Percentiles rank a stretch among this genome's conserved stretches.
These are phyloP conservation scores for Enteromius argenteus DNA, from an alignment of 2,797 vertebrate genomes.

Conservation along the genomic window DNA sequence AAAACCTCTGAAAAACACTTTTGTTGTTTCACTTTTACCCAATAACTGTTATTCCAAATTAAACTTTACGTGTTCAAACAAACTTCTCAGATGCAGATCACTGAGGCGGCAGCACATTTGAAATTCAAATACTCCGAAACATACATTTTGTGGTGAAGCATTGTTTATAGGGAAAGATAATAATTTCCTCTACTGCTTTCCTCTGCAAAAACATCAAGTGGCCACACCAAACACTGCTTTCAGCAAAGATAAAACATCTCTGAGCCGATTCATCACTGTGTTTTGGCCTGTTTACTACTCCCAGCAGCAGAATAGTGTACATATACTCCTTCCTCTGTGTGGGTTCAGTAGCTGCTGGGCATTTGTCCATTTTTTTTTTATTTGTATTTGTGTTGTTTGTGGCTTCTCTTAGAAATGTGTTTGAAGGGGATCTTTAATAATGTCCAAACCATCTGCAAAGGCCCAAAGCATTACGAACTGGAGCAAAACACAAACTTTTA, in stretches of 20 bases:
- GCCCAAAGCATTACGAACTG: neutral
- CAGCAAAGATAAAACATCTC: slow-evolving; percentile 14
- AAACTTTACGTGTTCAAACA: neutral
- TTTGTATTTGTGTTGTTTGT: slow-evolving; percentile 32
- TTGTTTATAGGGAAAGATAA: neutral
- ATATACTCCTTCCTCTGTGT: neutral
- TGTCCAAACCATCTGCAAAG: slow-evolving; percentile 31
- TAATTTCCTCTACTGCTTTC: neutral
- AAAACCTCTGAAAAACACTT: neutral
- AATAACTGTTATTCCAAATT: neutral
- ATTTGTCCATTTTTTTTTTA: slow-evolving; percentile 14
- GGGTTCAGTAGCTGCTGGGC: slow-evolving; percentile 36
- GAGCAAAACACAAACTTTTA: slow-evolving; percentile 20
- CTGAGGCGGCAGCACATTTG: neutral
- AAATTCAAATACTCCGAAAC: neutral
- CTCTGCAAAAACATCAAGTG: slow-evolving; percentile 6
- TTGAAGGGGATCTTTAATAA: slow-evolving; percentile 29
- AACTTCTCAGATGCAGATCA: neutral
- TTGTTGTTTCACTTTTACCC: neutral
- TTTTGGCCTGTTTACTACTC: slow-evolving; percentile 24
- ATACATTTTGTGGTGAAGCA: neutral
- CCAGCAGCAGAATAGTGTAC: slow-evolving; percentile 7
- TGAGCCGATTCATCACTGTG: slow-evolving; percentile 1
- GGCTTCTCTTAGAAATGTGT: slow-evolving; percentile 17
- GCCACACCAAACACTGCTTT: slow-evolving; percentile 8